Conservation (phyloP, 2,888 invertebrate genomes). For the Caenorhabditis sp. region DNA sequence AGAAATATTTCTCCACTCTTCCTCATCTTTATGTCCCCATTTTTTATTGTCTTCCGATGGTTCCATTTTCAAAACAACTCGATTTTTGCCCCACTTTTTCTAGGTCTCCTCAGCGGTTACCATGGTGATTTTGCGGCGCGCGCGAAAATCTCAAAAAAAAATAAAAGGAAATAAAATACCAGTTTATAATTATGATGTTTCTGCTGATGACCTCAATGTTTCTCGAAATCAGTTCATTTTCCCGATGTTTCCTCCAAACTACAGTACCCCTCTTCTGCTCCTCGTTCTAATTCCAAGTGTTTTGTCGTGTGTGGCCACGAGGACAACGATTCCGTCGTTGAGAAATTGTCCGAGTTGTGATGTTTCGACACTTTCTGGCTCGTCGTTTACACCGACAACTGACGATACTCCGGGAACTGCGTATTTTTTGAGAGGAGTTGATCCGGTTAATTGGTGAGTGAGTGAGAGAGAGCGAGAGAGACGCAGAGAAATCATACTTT, state of each 20-base stretch:
- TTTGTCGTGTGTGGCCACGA: too few species aligned
- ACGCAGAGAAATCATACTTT: too few species aligned
- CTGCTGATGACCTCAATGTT: too few species aligned
- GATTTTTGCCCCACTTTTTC: neutral
- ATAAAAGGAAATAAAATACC: neutral
- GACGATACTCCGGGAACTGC: constrained; percentile 25
- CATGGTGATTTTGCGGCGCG: neutral
- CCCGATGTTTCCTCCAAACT: too few species aligned
- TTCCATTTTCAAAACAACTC: neutral
- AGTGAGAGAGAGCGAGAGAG: neutral
- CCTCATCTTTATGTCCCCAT: constrained; percentile 31
- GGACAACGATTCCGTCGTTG: constrained; percentile 5
- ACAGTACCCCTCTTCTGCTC: too few species aligned
- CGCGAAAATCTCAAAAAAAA: neutral
- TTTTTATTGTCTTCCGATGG: constrained; percentile 18
- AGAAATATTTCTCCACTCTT: constrained; percentile 28
- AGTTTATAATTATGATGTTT: too few species aligned
- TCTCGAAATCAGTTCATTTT: too few species aligned
- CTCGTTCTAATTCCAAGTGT: too few species aligned
- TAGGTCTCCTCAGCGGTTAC: too few species aligned
- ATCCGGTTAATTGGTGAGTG: constrained; percentile 31
- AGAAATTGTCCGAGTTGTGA: constrained; percentile 35
- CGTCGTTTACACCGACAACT: constrained; percentile 22
- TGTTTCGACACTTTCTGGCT: constrained; percentile 25
- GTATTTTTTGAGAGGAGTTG: constrained; percentile 34